A percentile compares a stretch with the other conserved stretches of the same genome.
Conservation (phyloP, 53 echinoderm and acorn worm species). For the Arbacia lixula region DNA sequence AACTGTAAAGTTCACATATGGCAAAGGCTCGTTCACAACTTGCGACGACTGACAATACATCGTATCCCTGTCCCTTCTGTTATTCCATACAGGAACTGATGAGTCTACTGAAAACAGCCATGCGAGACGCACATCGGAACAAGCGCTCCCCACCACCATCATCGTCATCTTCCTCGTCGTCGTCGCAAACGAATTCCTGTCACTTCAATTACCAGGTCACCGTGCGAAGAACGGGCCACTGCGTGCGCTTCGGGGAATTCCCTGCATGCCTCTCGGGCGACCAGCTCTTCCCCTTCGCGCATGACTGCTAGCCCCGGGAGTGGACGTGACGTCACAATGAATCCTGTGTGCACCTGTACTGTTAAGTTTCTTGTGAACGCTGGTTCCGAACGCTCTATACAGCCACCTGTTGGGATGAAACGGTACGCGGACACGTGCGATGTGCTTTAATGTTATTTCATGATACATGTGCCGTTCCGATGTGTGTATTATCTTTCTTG, state of each 20-base stretch:
- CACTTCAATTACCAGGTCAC: constrained; percentile 29
- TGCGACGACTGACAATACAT: no score
- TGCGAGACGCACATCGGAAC: constrained; percentile 25
- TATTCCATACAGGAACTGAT: constrained; percentile 1
- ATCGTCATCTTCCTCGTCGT: background rate
- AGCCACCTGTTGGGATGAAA: no score
- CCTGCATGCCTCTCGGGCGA: constrained; percentile 36
- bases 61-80: no score
- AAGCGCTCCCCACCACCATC: constrained; percentile 11
- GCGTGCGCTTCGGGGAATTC: constrained; percentile 20
- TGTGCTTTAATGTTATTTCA: no score
- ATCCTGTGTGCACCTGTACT: background rate
- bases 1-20: no score
- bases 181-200: background rate
- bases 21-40: no score
- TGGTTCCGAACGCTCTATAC: no score
- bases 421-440: no score
- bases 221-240: constrained; percentile 11
- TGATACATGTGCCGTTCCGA: no score
- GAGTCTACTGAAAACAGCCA: constrained; percentile 7
- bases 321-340: background rate
- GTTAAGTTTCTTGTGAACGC: no score
- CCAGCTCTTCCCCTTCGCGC: constrained; percentile 22
- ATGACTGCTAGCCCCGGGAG: constrained; percentile 3
- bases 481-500: no score